Conservation (phyloP, 2,113 vertebrate species). For the Crotophaga sulcirostris region DNA sequence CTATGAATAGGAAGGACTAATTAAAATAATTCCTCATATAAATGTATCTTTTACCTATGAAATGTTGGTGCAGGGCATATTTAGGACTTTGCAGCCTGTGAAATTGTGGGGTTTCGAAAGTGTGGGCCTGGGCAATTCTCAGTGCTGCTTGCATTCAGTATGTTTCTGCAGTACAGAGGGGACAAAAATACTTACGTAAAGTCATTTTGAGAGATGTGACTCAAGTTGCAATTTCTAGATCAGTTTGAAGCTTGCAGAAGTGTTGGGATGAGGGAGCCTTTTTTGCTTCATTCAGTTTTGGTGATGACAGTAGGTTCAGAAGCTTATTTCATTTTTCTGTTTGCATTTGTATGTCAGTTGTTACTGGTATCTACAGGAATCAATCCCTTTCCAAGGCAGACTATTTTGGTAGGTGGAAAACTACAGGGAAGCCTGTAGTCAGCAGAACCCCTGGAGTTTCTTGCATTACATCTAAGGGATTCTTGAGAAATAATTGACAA, state of each 20-base stretch:
- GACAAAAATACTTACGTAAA: not conserved
- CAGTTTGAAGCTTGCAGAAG: not conserved
- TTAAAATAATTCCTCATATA: not conserved
- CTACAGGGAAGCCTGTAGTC: not conserved
- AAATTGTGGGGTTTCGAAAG: constrained; percentile 13
- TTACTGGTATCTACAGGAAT: not conserved
- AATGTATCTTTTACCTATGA: not conserved
- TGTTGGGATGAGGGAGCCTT: not conserved
- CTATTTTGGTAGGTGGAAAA: not conserved
- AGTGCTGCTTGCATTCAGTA: not conserved
- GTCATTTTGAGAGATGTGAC: not conserved
- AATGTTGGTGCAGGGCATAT: not conserved
- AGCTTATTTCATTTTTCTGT: not conserved
- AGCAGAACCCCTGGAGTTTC: not conserved
- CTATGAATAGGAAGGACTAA: not conserved
- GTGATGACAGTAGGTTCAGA: not conserved
- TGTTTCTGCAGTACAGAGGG: not conserved
- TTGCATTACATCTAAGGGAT: not conserved
- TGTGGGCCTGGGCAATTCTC: not conserved
- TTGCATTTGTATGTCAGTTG: not conserved
- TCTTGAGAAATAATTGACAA: not conserved
- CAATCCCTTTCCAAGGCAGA: not conserved
- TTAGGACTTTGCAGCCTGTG: not conserved
- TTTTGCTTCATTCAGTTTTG: not conserved
- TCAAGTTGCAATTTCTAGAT: not conserved